phyloP scores from a whole-genome alignment of 2,113 vertebrate species.

The Archocentrus centrarchus region DNA sequence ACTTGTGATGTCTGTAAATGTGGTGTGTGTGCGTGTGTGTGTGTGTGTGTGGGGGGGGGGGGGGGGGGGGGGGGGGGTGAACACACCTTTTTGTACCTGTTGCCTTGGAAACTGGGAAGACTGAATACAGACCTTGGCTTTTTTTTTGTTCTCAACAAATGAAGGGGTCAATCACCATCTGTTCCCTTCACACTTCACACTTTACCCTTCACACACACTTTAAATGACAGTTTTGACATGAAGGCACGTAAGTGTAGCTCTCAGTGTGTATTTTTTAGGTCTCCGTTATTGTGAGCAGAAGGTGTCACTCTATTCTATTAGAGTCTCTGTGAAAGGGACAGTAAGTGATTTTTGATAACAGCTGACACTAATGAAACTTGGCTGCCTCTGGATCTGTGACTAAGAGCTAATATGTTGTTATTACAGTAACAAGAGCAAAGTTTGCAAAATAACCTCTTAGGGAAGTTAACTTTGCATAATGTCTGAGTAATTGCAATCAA shows the following conservation, averaged over 20 bases:
- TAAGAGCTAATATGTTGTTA: not conserved
- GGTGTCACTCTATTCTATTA: not conserved
- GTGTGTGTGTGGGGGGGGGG: not conserved
- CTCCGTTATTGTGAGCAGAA: not conserved
- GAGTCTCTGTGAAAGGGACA: not conserved
- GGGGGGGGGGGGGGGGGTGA: no score
- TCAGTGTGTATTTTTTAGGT: not conserved
- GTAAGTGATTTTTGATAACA: not conserved
- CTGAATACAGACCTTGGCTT: not conserved
- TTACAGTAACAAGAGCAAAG: not conserved
- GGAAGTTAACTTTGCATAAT: not conserved
- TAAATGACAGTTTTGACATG: not conserved
- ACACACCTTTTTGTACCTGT: constrained; percentile 24
- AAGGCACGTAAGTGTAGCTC: not conserved
- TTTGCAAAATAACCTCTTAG: not conserved
- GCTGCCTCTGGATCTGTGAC: constrained; percentile 11
- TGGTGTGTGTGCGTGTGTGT: not conserved
- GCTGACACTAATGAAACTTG: constrained; percentile 1
- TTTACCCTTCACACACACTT: no score
- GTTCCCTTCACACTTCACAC: no score
- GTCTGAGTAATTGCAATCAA: not conserved
- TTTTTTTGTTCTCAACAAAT: not conserved
- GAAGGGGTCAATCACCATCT: no score
- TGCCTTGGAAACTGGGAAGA: constrained; percentile 58
- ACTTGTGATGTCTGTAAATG: not conserved